Conservation (phyloP, 2,888 invertebrate species). For the Epistrophella euchroma region DNA sequence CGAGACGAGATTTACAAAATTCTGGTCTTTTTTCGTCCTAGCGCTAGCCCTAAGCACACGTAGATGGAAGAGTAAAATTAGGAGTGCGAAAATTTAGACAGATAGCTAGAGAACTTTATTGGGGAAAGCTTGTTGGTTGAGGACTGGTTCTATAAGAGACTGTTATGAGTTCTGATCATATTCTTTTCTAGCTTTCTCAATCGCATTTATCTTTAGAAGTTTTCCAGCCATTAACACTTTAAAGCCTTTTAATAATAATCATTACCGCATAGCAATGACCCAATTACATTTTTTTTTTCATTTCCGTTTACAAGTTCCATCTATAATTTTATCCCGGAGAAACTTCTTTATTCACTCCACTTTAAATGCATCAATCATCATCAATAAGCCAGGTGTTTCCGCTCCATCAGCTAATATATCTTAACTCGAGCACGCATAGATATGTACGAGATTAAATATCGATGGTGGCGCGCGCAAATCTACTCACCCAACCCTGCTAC, state of each 20-base stretch:
- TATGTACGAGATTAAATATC: background rate
- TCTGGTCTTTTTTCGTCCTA: no score
- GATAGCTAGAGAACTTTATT: no score
- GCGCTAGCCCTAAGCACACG: no score
- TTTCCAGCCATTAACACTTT: background rate
- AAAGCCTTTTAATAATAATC: background rate
- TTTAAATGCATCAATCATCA: conserved; percentile 66
- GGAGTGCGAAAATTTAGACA: no score
- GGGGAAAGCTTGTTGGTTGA: no score
- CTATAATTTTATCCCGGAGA: background rate
- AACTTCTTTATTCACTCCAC: conserved; percentile 3
- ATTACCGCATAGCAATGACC: background rate
- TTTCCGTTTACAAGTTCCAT: conserved; percentile 55
- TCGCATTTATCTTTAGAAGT: background rate
- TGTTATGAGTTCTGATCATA: no score
- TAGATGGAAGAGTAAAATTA: no score
- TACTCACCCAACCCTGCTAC: conserved; percentile 70
- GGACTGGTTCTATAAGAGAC: no score
- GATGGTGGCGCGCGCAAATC: conserved; percentile 46
- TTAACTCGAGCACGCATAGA: conserved; percentile 5
- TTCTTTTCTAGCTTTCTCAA: no score
- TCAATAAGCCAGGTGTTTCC: conserved; percentile 65
- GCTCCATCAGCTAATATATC: conserved; percentile 12
- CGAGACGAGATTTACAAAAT: no score
- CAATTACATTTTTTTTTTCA: conserved; percentile 32